Evolutionary conservation across 2,113 vertebrate genomes (phyloP), one percentile per base, ranked within the genome.

Genomic region (Orycteropus afer): DNA sequence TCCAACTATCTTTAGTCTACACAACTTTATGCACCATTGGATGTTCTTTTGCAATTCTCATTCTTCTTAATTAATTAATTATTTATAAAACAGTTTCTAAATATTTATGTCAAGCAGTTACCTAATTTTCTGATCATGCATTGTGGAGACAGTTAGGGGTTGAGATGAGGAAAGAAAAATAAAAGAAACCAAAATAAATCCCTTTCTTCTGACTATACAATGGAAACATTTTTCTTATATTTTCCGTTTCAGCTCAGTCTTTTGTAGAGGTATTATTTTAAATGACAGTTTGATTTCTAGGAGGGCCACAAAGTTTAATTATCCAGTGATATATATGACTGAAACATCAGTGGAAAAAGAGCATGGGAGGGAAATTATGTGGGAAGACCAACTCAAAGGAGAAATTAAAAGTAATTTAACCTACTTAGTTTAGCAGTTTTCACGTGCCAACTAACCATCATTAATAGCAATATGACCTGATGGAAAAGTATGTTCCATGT

Each of bases 71-170:
- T 53, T 93, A 93, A 86, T 76, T 25, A 89, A 57, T 93, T 89
- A 86, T 59, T 91, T 94, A n/a, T 73, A 86, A 65, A 95, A 94
- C 13, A 90, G 34, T 80, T 94, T 92, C 55, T 20, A 88, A 69
- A 63, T 42, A 37, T 69, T 49, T 14, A 87, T 37, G 32, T 55
- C 53, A 94, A 91, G 29, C 9, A 82, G 14, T 78, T 90, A 91
- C 4, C 59, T 76, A 45, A 63, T 61, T 92, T 96, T 27, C 22
- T n/a, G 20, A 59, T 51, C 49, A 40, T 89, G 63, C 86, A 17
- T 86, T 92, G 37, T 89, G 29, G 67, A 85, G 25, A 88, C 23
- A 53, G 11, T 67, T 80, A 91, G 25, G 84, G 51, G 47, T 15
- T 86, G 14, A 86, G 17, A 57, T 53, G 20, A n/a, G 76, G 42